Evolutionary conservation across 2,113 vertebrate species (phyloP).

Genomic region (Actenoides lindsayi): DNA sequence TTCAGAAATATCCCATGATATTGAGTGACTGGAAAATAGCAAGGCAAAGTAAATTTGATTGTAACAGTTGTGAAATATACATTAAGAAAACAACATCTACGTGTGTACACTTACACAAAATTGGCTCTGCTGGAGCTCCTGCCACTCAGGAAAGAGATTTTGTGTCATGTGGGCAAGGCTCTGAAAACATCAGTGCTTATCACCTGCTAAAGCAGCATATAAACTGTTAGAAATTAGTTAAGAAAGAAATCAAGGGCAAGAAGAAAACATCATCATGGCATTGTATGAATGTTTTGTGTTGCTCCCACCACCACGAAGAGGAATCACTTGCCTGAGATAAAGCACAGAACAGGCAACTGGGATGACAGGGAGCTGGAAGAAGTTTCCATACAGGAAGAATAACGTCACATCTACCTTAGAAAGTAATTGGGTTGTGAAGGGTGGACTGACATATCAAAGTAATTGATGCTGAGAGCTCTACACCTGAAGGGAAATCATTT

Average conservation of each 20-base stretch:
- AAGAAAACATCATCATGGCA: neutral
- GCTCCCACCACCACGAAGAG: neutral
- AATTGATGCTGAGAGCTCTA: neutral
- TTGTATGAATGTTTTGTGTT: neutral
- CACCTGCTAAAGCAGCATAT: neutral
- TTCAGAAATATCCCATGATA: neutral
- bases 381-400: neutral
- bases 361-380: neutral
- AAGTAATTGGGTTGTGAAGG: neutral
- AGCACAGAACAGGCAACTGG: neutral
- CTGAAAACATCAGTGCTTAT: neutral
- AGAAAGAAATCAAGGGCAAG: neutral
- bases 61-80: neutral
- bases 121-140: neutral
- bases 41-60: constrained; percentile 12
- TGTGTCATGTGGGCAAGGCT: neutral
- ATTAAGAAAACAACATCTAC: neutral
- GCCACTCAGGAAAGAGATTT: neutral
- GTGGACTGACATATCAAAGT: neutral
- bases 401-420: neutral
- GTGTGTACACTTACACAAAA: neutral
- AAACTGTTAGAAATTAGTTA: neutral
- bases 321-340: neutral
- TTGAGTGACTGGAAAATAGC: neutral
- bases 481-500: neutral